These are phyloP conservation scores for Lycocerus yunnanus DNA, from an alignment of 2,888 invertebrate genomes.

Conservation along the genomic window DNA sequence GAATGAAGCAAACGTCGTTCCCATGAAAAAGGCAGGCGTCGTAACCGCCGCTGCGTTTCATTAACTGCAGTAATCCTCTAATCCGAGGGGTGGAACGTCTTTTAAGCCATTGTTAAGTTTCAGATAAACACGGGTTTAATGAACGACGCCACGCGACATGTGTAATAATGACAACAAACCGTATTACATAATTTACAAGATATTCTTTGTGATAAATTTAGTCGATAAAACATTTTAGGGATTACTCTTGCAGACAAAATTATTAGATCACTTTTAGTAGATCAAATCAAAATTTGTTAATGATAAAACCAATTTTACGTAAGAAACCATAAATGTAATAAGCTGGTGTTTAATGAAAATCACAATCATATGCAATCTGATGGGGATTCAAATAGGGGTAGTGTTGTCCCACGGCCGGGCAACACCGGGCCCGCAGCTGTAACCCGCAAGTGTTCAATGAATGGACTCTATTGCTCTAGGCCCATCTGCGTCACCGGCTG, in stretches of 20 bases:
- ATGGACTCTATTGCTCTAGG: constrained; percentile 39
- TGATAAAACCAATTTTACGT: not conserved
- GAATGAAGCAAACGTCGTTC: constrained; percentile 30
- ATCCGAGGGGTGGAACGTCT: constrained; percentile 47
- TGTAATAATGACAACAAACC: not conserved
- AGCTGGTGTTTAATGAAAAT: constrained; percentile 19
- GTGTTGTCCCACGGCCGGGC: constrained; percentile 42
- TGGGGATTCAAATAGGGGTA: constrained; percentile 39
- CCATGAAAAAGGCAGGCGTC: constrained; percentile 34
- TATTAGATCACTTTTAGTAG: not conserved
- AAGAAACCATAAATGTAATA: constrained; percentile 14
- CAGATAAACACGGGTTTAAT: constrained; percentile 49
- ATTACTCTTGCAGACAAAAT: not conserved
- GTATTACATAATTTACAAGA: not conserved
- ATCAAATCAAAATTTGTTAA: not conserved
- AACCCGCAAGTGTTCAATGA: constrained; percentile 50
- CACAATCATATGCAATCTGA: constrained; percentile 35
- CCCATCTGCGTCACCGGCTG: constrained; percentile 31
- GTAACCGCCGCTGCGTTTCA: constrained; percentile 45
- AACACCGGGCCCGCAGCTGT: constrained; percentile 48
- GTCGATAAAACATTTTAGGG: not conserved
- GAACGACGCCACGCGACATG: constrained; percentile 47
- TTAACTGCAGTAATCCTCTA: constrained; percentile 48
- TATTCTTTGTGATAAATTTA: not conserved
- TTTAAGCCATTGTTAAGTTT: constrained; percentile 42